Evolutionary conservation across 1,140 invertebrate species (phyloP).

Genomic region (Lordiphosa collinella): DNA sequence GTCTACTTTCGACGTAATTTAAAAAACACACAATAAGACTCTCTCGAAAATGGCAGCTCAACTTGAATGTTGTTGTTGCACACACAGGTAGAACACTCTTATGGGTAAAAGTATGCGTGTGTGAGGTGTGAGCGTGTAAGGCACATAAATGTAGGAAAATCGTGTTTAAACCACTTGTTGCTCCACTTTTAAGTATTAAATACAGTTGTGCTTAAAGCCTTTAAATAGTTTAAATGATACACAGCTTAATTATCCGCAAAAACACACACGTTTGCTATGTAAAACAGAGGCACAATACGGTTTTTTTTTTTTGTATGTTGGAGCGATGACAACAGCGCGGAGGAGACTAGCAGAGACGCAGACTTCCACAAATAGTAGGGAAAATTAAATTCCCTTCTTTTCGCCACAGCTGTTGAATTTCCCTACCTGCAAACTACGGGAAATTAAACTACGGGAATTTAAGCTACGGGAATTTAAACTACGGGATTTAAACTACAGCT

Average conservation of each 20-base stretch:
- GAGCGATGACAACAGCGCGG: too few relatives aligned
- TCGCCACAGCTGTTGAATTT: too few relatives aligned
- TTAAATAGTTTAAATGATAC: constrained; percentile 2
- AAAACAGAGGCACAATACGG: too few relatives aligned
- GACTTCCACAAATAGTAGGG: too few relatives aligned
- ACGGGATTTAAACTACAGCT: too few relatives aligned
- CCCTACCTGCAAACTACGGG: too few relatives aligned
- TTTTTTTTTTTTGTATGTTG: too few relatives aligned
- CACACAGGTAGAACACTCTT: constrained; percentile 26
- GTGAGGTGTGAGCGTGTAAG: constrained; percentile 30
- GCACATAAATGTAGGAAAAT: constrained; percentile 44
- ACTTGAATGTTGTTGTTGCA: constrained; percentile 34
- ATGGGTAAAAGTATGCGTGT: constrained; percentile 16
- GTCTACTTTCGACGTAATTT: constrained; percentile 52
- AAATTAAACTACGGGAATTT: too few relatives aligned
- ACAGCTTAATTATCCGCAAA: background rate
- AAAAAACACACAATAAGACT: constrained; percentile 18
- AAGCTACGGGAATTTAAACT: too few relatives aligned
- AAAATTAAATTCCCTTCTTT: too few relatives aligned
- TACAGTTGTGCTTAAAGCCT: background rate
- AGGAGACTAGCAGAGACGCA: too few relatives aligned
- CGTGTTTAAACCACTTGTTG: constrained; percentile 62
- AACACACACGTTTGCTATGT: background rate
- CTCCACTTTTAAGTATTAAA: constrained; percentile 17
- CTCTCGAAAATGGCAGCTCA: constrained; percentile 42